Evolutionary conservation across 2,888 invertebrate species (phyloP).

Genomic region (Sinelater perroti): DNA sequence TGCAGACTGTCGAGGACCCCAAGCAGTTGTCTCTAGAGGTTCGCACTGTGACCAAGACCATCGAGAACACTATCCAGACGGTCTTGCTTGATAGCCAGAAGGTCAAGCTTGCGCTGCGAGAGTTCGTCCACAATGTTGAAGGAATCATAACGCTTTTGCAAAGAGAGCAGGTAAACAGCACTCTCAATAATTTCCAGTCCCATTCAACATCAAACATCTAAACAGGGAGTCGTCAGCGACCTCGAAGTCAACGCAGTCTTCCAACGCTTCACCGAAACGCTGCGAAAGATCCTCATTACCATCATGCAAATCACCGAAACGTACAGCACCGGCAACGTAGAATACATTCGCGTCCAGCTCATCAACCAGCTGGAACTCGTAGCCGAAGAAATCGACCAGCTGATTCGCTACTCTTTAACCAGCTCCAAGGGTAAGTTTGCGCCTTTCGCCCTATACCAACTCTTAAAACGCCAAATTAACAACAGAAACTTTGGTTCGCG

Average conservation of each 20-base stretch:
- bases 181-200: background rate
- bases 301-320: background rate
- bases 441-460: background rate
- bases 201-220: background rate
- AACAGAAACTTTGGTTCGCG: slow-evolving; percentile 1
- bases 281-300: background rate
- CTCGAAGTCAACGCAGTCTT: background rate
- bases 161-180: background rate
- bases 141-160: slow-evolving; percentile 1
- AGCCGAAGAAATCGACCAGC: slow-evolving; percentile 4
- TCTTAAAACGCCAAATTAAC: background rate
- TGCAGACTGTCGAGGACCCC: no score
- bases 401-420: background rate
- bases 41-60: no score
- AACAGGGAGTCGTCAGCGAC: background rate
- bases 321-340: background rate
- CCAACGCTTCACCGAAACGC: background rate
- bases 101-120: slow-evolving; percentile 2
- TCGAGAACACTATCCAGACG: no score
- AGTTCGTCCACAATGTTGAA: slow-evolving; percentile 8
- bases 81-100: slow-evolving; percentile 5
- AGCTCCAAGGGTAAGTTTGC: background rate
- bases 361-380: background rate
- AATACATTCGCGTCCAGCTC: background rate
- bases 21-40: no score